These are phyloP conservation scores for Allophyes oxyacanthae DNA, from an alignment of 2,888 invertebrate genomes.

Conservation along the genomic window DNA sequence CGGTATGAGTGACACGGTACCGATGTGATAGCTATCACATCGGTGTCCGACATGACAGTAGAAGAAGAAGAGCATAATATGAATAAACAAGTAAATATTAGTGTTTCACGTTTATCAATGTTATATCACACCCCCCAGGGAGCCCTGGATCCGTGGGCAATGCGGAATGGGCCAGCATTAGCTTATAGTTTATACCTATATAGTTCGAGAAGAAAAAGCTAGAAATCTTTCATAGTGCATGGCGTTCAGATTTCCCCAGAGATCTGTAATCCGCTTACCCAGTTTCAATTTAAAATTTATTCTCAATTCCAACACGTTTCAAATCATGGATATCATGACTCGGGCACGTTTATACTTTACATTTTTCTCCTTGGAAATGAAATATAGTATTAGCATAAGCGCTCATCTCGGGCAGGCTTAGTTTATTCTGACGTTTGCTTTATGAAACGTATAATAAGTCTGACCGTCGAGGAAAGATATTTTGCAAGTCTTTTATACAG, in stretches of 20 bases:
- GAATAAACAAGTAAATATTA: too few species aligned
- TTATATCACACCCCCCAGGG: constrained; percentile 12
- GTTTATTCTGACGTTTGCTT: constrained; percentile 22
- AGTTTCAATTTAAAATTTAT: constrained; percentile 68
- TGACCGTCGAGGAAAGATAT: constrained; percentile 21
- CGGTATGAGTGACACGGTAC: too few species aligned
- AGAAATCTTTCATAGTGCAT: constrained; percentile 59
- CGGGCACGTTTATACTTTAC: constrained; percentile 47
- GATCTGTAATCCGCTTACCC: constrained; percentile 65
- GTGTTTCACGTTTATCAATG: not conserved
- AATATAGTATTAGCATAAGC: constrained; percentile 52
- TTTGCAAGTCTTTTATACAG: constrained; percentile 4
- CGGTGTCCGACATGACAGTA: too few species aligned
- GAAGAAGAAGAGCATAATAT: too few species aligned
- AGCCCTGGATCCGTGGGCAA: constrained; percentile 4
- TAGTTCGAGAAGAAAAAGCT: constrained; percentile 53
- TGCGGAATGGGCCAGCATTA: constrained; percentile 13
- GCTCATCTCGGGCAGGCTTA: constrained; percentile 34
- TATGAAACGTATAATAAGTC: constrained; percentile 8
- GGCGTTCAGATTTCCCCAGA: constrained; percentile 67
- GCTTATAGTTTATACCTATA: constrained; percentile 43
- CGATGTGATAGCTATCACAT: too few species aligned
- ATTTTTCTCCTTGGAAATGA: constrained; percentile 45
- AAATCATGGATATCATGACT: constrained; percentile 52
- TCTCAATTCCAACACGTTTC: constrained; percentile 59